These are phyloP conservation scores for Sturmia bella DNA, from an alignment of 2,888 invertebrate genomes.

Conservation along the genomic window DNA sequence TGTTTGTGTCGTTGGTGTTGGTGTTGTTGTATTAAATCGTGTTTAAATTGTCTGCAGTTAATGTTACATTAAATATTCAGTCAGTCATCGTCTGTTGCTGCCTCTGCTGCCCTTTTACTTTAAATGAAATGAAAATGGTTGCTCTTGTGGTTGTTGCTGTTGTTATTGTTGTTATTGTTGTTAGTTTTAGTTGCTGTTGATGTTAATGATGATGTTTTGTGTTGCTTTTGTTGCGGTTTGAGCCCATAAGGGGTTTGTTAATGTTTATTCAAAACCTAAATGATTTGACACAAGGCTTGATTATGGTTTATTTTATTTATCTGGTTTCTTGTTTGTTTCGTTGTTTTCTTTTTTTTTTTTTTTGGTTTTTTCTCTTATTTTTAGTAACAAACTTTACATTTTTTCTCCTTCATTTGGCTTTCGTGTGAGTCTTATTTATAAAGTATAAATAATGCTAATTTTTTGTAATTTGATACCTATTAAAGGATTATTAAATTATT, in stretches of 20 bases:
- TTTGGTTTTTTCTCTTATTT: conserved; percentile 4
- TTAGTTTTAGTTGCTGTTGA: conserved; percentile 1
- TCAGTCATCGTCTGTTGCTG: conserved; percentile 22
- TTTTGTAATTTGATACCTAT: conserved; percentile 58
- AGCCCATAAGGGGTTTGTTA: conserved; percentile 59
- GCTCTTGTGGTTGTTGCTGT: conserved; percentile 26
- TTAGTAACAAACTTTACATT: conserved; percentile 23
- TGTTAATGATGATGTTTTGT: conserved; percentile 51
- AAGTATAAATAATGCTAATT: conserved; percentile 39
- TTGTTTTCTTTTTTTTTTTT: neutral
- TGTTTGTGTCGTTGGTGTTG: conserved; percentile 11
- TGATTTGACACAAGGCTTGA: conserved; percentile 69
- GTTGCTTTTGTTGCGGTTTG: conserved; percentile 63
- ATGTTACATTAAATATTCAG: conserved; percentile 63
- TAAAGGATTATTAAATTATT: conserved; percentile 57
- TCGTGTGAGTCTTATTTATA: conserved; percentile 23
- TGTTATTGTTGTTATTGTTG: conserved; percentile 1
- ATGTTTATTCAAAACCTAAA: conserved; percentile 69
- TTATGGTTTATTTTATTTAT: conserved; percentile 60
- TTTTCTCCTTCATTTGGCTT: conserved; percentile 24
- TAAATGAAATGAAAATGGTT: conserved; percentile 8
- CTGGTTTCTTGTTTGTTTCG: conserved; percentile 5
- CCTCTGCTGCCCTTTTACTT: conserved; percentile 4
- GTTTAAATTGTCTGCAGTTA: conserved; percentile 65
- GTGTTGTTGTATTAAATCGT: conserved; percentile 62